A percentile compares a stretch with the other conserved stretches of the same genome.
These are phyloP conservation scores for Sminthurinus aureus DNA, from an alignment of 2,888 invertebrate genomes.

Conservation along the genomic window DNA sequence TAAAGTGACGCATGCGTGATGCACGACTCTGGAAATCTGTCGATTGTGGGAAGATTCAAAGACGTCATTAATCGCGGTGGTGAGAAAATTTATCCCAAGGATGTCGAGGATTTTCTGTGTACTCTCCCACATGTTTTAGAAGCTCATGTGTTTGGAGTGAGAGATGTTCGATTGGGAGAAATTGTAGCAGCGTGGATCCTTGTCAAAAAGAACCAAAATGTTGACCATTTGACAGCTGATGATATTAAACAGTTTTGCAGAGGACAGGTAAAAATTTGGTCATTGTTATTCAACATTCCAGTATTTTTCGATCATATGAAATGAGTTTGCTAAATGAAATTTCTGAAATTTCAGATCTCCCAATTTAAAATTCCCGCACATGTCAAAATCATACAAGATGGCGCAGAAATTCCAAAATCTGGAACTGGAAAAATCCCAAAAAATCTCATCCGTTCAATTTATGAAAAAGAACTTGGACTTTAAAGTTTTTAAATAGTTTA, in stretches of 20 bases:
- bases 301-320: no score
- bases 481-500: no score
- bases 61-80: conserved; percentile 84
- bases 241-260: conserved; percentile 72
- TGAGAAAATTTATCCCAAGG: conserved; percentile 81
- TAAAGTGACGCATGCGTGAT: conserved; percentile 75
- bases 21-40: conserved; percentile 74
- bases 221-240: conserved; percentile 66
- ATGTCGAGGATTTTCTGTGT: conserved; percentile 79
- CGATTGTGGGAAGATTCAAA: conserved; percentile 76
- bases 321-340: no score
- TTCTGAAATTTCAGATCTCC: not conserved
- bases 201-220: conserved; percentile 65
- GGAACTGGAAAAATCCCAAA: not conserved
- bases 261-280: conserved; percentile 66
- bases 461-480: not conserved
- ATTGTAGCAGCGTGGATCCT: conserved; percentile 69
- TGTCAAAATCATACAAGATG: not conserved
- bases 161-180: conserved; percentile 26
- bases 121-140: conserved; percentile 78
- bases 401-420: not conserved
- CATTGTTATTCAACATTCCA: no score
- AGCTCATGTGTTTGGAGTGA: conserved; percentile 73
- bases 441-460: not conserved
- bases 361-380: not conserved